Percentiles rank a stretch among this genome's conserved stretches.
Conservation (phyloP, 2,888 invertebrate genomes). For the Rhogogaster chlorosoma region DNA sequence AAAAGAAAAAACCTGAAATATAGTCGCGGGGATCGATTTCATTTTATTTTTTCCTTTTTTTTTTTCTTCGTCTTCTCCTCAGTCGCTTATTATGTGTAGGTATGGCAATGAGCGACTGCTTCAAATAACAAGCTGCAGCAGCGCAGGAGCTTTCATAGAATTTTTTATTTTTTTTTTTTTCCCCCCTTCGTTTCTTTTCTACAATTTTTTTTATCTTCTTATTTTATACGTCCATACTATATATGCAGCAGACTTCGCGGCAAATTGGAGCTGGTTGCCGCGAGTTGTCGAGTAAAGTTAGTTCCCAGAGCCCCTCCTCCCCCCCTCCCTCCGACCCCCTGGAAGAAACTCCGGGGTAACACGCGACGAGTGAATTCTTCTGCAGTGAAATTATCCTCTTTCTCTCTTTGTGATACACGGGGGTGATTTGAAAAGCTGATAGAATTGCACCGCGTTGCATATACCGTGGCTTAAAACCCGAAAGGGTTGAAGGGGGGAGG, state of each 20-base stretch:
- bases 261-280: constrained; percentile 36
- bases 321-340: neutral
- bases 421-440: constrained; percentile 5
- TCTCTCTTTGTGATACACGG: neutral
- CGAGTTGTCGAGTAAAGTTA: constrained; percentile 35
- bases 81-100: neutral
- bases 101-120: constrained; percentile 4
- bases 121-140: constrained; percentile 20
- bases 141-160: constrained; percentile 5
- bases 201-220: neutral
- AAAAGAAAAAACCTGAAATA: neutral
- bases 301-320: constrained; percentile 1
- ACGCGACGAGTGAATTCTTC: constrained; percentile 37
- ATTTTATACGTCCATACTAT: neutral
- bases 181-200: neutral
- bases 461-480: neutral
- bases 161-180: neutral
- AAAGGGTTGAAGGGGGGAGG: neutral
- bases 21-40: constrained; percentile 2
- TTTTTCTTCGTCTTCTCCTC: neutral
- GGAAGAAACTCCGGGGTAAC: constrained; percentile 4
- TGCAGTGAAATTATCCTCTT: constrained; percentile 22
- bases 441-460: neutral
- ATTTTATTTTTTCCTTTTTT: neutral
- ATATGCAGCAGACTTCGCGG: constrained; percentile 23